Evolutionary conservation across 2,113 vertebrate genomes (phyloP), one percentile per base, ranked within the genome.

Genomic region (Stictonetta naevosa): DNA sequence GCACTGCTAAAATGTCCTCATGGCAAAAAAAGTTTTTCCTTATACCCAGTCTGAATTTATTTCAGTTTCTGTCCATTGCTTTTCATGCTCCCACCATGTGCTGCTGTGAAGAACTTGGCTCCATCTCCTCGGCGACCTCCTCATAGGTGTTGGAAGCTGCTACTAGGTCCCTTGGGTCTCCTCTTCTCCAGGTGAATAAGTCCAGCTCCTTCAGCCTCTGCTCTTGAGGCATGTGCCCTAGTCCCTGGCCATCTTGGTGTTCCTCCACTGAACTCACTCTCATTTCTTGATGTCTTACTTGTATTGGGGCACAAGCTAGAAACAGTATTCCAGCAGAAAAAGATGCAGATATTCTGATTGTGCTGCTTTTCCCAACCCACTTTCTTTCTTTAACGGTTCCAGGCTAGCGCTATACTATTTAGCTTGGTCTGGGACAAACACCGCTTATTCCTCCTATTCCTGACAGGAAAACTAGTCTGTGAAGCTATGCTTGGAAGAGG

Each of bases 201-300:
- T 5, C 12, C 11, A 8, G 56, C 8, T 75, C 42, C 75, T 69
- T 48, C 68, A 88, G 46, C 38, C 34, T 67, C 60, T n/a, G 33
- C 60, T 74, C 60, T 38, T 0, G 26, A 68, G 33, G 55, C 29
- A 60, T 1, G 0, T 48, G 29, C 15, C 53, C 48, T 46, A 67
- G n/a, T 21, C 21, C n/a, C n/a, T 2, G 0, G 4, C 3, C 20
- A 40, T 23, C 60, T 12, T 21, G 23, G n/a, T 38, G 55, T 29
- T 28, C 34, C 44, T 73, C 38, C 53, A 38, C 19, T 44, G 53
- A 52, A 34, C 26, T 62, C 53, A 19, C 31, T 75, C 40, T n/a
- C 63, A 31, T 66, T 44, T 44, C 42, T 20, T 40, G 22, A 19
- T 13, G 26, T 31, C 62, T 28, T 40, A 55, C 25, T 38, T 56